Percentiles rank a stretch among this genome's conserved stretches.
Conservation (phyloP, 2,888 invertebrate species). For the Dendrolimus houi region DNA sequence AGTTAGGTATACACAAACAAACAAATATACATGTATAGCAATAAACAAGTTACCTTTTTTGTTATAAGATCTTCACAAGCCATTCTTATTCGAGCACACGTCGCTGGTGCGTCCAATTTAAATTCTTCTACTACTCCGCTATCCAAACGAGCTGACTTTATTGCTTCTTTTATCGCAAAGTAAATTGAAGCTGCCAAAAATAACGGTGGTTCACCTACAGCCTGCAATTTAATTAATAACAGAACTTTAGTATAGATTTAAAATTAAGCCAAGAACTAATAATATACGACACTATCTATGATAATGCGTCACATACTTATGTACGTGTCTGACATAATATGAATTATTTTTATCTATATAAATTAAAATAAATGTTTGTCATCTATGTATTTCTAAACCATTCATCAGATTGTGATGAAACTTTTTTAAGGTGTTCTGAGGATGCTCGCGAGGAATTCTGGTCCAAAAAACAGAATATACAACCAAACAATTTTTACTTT, state of each 20-base stretch:
- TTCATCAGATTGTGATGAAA: too few relatives aligned
- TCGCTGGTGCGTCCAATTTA: conserved; percentile 87
- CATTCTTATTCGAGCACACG: conserved; percentile 91
- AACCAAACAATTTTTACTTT: too few relatives aligned
- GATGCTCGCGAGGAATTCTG: too few relatives aligned
- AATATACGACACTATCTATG: neutral
- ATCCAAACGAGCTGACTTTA: conserved; percentile 84
- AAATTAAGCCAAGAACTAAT: neutral
- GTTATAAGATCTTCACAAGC: conserved; percentile 91
- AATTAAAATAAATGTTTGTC: too few relatives aligned
- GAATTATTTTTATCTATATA: too few relatives aligned
- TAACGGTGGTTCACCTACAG: conserved; percentile 95
- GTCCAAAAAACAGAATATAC: too few relatives aligned
- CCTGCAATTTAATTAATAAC: conserved; percentile 73
- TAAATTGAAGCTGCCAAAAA: conserved; percentile 90
- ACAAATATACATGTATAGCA: too few relatives aligned
- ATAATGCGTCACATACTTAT: too few relatives aligned
- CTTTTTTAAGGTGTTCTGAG: too few relatives aligned
- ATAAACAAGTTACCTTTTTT: conserved; percentile 73
- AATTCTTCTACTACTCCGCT: conserved; percentile 77
- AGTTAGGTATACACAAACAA: too few relatives aligned
- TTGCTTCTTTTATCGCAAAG: conserved; percentile 93
- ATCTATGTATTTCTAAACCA: too few relatives aligned
- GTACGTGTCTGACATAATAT: too few relatives aligned
- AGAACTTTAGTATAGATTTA: neutral